Evolutionary conservation across 2,797 vertebrate species (phyloP), one percentile per base, ranked within the genome.

Genomic region (Pangasius djambal): DNA sequence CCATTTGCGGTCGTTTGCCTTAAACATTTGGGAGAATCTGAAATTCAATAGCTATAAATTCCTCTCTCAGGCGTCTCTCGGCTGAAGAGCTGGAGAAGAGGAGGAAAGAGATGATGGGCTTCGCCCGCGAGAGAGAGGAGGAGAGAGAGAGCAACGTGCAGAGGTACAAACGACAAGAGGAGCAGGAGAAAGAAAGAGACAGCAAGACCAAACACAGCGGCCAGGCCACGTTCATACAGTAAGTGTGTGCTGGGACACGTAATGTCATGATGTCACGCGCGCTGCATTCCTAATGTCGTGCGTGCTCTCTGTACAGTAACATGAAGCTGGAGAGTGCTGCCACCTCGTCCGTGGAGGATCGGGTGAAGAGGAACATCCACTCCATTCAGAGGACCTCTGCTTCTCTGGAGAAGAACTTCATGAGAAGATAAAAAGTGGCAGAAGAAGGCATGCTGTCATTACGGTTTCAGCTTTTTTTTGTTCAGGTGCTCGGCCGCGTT

Each of bases 311-410:
- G 90, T 89, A n/a, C 93, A 99, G 98, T 85, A 94, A 97, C 63
- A 96, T 99, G 94, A 99, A 99, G 92, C 94, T 99, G 67, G 97
- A 99, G 88, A 99, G 98, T 0, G 97, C 98, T 0, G 94, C 97
- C 9, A 97, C 96, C 3, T 99, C 98, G 1, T 97, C 96, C 0
- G 89, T 99, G 59, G 98, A 99, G 91, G 98, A 99, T 82, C 92
- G 98, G 12, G 97, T 99, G 59, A 99, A 98, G 89, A 96, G 98
- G 88, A 99, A 99, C 25, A 98, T 99, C 95, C 96, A 99, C 94
- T 98, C 97, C 88, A 96, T 99, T 12, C 99, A 99, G 93, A 97
- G 98, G 87, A 99, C 98, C 0, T 92, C 97, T 0, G 96, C 96
- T 0, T 97, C 98, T 13, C 89, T 98, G 93, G 97, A 99, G 87